Conservation (phyloP, 2,797 vertebrate genomes). For the Gadopsis marmoratus region DNA sequence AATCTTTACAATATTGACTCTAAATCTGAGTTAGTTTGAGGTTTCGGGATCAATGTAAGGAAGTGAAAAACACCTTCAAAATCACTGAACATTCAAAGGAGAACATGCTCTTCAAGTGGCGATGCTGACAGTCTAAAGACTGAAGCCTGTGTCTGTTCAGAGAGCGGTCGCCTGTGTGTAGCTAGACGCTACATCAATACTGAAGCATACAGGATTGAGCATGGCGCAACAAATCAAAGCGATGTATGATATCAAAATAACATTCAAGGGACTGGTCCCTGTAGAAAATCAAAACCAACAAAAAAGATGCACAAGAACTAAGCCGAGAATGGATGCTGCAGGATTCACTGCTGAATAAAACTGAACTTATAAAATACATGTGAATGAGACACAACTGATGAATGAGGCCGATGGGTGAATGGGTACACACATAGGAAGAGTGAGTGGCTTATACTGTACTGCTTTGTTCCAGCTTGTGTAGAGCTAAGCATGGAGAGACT, state of each 20-base stretch:
- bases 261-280: constrained; percentile 11
- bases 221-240: background rate
- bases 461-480: constrained; percentile 33
- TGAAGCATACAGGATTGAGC: constrained; percentile 4
- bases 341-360: constrained; percentile 5
- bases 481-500: constrained; percentile 44
- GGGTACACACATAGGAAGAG: constrained; percentile 12
- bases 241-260: constrained; percentile 20
- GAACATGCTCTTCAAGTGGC: constrained; percentile 23
- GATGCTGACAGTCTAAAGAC: constrained; percentile 9
- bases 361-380: background rate
- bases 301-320: constrained; percentile 17
- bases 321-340: constrained; percentile 1
- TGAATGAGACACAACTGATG: constrained; percentile 17
- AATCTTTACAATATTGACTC: constrained; percentile 12
- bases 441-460: constrained; percentile 5
- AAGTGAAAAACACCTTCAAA: background rate
- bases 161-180: background rate
- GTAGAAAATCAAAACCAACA: constrained; percentile 15
- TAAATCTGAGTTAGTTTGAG: background rate
- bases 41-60: constrained; percentile 1
- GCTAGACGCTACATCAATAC: background rate
- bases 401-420: constrained; percentile 38
- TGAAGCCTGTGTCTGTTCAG: background rate
- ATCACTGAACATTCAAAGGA: constrained; percentile 26